Base-by-base conservation (phyloP, 2,113 vertebrate genomes). In the Sturnus vulgaris region DNA sequence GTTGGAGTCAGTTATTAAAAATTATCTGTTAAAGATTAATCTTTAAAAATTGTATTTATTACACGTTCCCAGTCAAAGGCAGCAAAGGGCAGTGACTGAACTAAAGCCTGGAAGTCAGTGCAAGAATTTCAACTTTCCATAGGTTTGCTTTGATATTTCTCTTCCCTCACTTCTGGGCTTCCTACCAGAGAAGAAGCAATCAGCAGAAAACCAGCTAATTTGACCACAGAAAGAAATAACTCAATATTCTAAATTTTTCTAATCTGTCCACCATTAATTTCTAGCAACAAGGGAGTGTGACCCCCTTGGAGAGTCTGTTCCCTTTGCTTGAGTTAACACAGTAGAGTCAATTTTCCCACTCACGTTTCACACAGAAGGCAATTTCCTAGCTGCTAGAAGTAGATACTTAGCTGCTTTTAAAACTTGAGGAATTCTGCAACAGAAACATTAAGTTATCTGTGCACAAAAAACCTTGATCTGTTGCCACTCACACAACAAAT, bases 351-450 rank as follows among this genome's bases (percentile, higher is more conserved):
- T 94, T 88, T 94, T 86, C 56, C 68, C 63, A 39, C 35, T 92
- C 59, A 57, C 0, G 0, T 88, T 93, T 88, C 39, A n/a, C 59
- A 88, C 11, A 75, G 80, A 86, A 86, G 68, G 44, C 59, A 83
- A 73, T 95, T 95, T 92, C 49, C 60, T 68, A 83, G 72, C 33
- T 88, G 57, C 55, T 77, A 66, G 52, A 93, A 90, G 59, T 37
- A 83, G 68, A 69, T 86, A 53, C 71, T 88, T 92, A 59, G 33
- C 27, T 75, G 55, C 52, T 94, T 90, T 86, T 94, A 88, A 90
- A 92, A 86, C 64, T 63, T n/a, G 47, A 81, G 47, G 76, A 90
- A 35, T 60, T 93, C 46, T 92, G 42, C 96, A 90, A 90, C 88
- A 88, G 92, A 65, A 96, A 66, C 31, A 42, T 28, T 77, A 57